These are phyloP conservation scores for Littorina saxatilis DNA, from an alignment of 1,140 invertebrate genomes.

Conservation along the genomic window DNA sequence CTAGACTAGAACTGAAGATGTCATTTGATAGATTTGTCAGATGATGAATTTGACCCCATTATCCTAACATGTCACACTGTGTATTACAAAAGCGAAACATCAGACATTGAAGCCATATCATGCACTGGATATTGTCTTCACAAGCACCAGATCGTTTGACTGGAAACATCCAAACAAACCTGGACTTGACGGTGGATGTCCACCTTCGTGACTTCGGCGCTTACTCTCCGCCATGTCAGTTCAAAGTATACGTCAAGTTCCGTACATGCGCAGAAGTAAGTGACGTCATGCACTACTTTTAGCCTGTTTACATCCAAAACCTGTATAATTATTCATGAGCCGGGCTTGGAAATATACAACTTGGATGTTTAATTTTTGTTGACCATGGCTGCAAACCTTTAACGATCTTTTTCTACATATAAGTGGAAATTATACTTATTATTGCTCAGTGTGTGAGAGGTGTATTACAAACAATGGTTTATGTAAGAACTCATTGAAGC, in stretches of 20 bases:
- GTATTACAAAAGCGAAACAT: too few relatives aligned
- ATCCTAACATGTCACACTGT: too few relatives aligned
- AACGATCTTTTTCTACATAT: not conserved
- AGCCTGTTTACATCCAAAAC: constrained; percentile 57
- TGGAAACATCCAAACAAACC: constrained; percentile 15
- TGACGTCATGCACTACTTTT: constrained; percentile 72
- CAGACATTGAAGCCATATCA: too few relatives aligned
- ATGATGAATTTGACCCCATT: too few relatives aligned
- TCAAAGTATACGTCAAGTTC: constrained; percentile 42
- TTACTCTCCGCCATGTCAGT: constrained; percentile 48
- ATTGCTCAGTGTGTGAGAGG: too few relatives aligned
- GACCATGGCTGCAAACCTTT: not conserved
- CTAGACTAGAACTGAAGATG: too few relatives aligned
- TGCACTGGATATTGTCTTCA: too few relatives aligned
- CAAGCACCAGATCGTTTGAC: too few relatives aligned
- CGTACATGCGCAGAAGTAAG: constrained; percentile 46
- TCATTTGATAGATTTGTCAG: too few relatives aligned
- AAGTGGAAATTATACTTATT: too few relatives aligned
- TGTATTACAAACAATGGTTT: not conserved
- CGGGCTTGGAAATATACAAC: constrained; percentile 6
- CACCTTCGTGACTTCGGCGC: constrained; percentile 18
- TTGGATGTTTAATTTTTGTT: not conserved
- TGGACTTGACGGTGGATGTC: constrained; percentile 39
- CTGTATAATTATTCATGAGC: constrained; percentile 42
- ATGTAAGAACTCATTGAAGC: constrained; percentile 34